phyloP scores from a whole-genome alignment of 35 echinoderm and acorn worm genomes.

The Holothuria glaberrima region DNA sequence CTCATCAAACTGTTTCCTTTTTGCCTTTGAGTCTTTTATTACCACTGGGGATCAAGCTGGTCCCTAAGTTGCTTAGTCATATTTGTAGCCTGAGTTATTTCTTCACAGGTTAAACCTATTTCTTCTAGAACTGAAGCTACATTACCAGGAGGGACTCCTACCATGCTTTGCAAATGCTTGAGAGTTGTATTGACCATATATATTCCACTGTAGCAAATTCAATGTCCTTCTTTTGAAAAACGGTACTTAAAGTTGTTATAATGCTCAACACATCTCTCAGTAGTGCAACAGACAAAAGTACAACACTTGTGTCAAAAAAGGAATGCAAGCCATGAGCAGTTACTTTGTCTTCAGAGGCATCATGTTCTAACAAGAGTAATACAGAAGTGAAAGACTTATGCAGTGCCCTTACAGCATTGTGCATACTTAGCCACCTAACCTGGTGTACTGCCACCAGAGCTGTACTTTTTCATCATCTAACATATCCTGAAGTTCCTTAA shows the following conservation, averaged over 20 bases:
- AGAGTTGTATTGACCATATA: slow-evolving; percentile 9
- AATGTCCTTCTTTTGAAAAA: slow-evolving; percentile 12
- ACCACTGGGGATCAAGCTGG: background rate
- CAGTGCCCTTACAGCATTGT: background rate
- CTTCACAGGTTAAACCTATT: background rate
- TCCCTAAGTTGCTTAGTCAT: background rate
- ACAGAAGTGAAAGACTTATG: slow-evolving; percentile 3
- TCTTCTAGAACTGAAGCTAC: background rate
- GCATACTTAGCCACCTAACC: slow-evolving; percentile 42
- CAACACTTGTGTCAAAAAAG: background rate
- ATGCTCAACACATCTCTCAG: background rate
- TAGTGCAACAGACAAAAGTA: background rate
- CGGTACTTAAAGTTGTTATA: background rate
- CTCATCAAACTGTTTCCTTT: slow-evolving; percentile 1
- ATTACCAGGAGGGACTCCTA: background rate
- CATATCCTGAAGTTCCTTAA: slow-evolving; percentile 43
- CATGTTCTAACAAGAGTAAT: background rate
- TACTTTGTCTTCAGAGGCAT: background rate
- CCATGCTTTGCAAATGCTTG: background rate
- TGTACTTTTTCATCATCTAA: slow-evolving; percentile 28
- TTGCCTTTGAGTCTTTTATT: slow-evolving; percentile 5
- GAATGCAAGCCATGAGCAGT: background rate
- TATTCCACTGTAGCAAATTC: background rate
- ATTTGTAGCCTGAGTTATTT: background rate
- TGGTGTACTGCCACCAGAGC: slow-evolving; percentile 12